Percentiles rank a stretch among this genome's conserved stretches.
Conservation (phyloP, 1,140 invertebrate species). For the Lucilia sericata region DNA sequence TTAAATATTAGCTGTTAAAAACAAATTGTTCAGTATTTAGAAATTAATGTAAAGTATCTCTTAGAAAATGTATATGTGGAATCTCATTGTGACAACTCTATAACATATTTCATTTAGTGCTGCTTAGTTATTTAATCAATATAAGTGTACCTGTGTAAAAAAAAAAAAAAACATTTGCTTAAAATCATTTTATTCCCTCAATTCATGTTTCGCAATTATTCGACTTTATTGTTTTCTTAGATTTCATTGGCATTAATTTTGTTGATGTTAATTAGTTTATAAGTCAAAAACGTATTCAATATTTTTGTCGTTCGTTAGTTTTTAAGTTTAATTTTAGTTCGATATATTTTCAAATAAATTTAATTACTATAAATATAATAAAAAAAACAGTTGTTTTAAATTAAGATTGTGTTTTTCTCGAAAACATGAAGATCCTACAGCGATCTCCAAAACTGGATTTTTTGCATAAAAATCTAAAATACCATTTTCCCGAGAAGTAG, state of each 20-base stretch:
- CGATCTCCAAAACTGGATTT: too few species aligned
- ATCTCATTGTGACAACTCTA: too few species aligned
- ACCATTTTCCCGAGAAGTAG: too few species aligned
- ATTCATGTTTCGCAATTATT: neutral
- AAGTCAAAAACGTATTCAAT: neutral
- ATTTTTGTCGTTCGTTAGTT: neutral
- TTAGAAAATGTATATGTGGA: too few species aligned
- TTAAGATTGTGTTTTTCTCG: too few species aligned
- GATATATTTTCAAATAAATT: slow-evolving; percentile 11
- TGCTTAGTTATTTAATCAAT: neutral
- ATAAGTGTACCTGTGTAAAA: slow-evolving; percentile 20
- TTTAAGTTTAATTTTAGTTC: slow-evolving; percentile 15
- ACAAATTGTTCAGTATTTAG: slow-evolving; percentile 7
- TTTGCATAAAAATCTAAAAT: too few species aligned
- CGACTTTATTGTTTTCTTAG: neutral
- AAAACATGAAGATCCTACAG: too few species aligned
- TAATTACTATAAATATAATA: too few species aligned
- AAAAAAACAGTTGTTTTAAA: too few species aligned
- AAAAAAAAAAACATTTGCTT: neutral
- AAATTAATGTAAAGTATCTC: neutral
- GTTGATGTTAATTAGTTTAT: slow-evolving; percentile 20
- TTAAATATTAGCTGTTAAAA: neutral
- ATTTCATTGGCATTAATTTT: slow-evolving; percentile 22
- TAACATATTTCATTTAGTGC: neutral
- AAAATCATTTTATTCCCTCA: neutral